These are phyloP conservation scores for Sebastes glaucus DNA, from an alignment of 2,797 vertebrate genomes.

Conservation along the genomic window DNA sequence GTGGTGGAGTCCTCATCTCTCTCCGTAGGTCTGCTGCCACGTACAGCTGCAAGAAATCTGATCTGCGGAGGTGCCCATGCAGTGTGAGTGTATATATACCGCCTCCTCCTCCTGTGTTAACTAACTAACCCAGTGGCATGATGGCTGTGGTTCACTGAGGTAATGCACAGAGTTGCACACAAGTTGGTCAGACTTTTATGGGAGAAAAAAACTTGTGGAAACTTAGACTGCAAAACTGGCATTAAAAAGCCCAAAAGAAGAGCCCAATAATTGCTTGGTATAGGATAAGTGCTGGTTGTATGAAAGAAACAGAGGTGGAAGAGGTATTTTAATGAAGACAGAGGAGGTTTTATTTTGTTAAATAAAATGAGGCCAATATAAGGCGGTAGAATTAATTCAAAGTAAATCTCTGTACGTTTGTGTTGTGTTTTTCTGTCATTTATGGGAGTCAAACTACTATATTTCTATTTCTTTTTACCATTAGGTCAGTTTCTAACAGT, in stretches of 20 bases:
- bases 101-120: conserved; percentile 23
- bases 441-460: not conserved
- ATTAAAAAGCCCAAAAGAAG: not conserved
- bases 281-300: not conserved
- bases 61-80: conserved; percentile 62
- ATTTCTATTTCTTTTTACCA: not conserved
- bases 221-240: too few species aligned
- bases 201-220: not conserved
- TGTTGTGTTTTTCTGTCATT: not conserved
- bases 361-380: too few species aligned
- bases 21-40: conserved; percentile 64
- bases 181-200: not conserved
- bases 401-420: not conserved
- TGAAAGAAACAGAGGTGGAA: not conserved
- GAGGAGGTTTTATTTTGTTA: not conserved
- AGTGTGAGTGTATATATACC: conserved; percentile 4
- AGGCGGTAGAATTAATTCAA: too few species aligned
- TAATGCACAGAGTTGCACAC: not conserved
- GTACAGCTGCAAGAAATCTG: conserved; percentile 74
- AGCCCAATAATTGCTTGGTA: not conserved
- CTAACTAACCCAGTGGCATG: conserved; percentile 7
- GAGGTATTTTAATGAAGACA: too few species aligned
- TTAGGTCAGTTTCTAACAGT: not conserved
- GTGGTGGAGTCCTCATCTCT: not conserved
- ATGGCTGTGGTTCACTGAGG: conserved; percentile 5